Evolutionary conservation across 2,113 vertebrate species (phyloP).

Genomic region (Xiphorhynchus elegans): DNA sequence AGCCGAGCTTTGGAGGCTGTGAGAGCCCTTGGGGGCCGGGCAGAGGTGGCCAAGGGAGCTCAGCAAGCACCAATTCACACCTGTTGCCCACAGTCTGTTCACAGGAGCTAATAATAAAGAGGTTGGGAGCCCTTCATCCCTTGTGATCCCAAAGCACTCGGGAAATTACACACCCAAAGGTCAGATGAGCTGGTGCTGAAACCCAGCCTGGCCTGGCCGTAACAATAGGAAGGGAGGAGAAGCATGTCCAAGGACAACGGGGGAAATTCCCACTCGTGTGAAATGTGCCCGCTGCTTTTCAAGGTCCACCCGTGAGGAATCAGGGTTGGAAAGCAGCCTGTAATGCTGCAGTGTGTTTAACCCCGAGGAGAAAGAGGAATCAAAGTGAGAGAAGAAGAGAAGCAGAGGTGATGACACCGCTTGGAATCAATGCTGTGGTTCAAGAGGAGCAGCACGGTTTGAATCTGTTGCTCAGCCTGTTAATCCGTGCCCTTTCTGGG

Average conservation of each 20-base stretch:
- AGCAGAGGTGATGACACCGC: not conserved
- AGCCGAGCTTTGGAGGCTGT: not conserved
- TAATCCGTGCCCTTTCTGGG: constrained; percentile 55
- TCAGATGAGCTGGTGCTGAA: not conserved
- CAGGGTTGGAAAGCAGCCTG: not conserved
- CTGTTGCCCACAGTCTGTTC: constrained; percentile 44
- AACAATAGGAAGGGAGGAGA: not conserved
- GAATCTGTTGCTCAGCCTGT: not conserved
- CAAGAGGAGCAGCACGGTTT: not conserved
- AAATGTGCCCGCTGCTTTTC: not conserved
- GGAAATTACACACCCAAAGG: constrained; percentile 13
- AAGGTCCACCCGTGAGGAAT: not conserved
- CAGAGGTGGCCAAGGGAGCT: not conserved
- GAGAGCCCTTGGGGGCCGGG: not conserved
- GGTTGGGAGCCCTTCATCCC: constrained; percentile 31
- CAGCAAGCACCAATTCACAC: constrained; percentile 22
- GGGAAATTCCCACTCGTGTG: not conserved
- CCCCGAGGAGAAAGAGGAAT: not conserved
- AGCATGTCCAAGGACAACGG: not conserved
- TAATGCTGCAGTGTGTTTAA: not conserved
- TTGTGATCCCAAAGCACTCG: constrained; percentile 6
- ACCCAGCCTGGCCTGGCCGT: not conserved
- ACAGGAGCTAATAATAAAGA: constrained; percentile 35
- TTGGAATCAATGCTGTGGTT: not conserved
- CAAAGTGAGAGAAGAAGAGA: fast-evolving